Percentiles rank a stretch among this genome's conserved stretches.
phyloP scores from a whole-genome alignment of 2,113 vertebrate species.

The Myxocyprinus asiaticus region DNA sequence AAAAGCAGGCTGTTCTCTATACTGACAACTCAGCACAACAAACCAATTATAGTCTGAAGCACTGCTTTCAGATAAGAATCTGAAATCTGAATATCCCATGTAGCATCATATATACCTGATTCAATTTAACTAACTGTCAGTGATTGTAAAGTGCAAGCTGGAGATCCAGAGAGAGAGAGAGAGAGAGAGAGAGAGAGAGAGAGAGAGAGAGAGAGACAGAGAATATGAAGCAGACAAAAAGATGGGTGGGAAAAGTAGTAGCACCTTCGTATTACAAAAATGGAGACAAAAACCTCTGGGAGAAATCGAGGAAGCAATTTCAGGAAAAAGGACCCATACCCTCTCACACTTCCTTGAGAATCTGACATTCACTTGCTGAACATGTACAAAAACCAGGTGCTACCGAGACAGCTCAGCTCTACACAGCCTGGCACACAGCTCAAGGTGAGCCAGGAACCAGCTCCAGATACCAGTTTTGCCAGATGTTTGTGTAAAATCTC shows the following conservation, averaged over 20 bases:
- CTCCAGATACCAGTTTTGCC: not conserved
- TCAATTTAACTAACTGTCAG: not conserved
- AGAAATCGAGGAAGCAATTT: not conserved
- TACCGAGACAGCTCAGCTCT: constrained; percentile 33
- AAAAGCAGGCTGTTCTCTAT: constrained; percentile 12
- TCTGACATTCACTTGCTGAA: constrained; percentile 31
- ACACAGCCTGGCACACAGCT: constrained; percentile 20
- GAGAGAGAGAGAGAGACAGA: no score
- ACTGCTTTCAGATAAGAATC: constrained; percentile 29
- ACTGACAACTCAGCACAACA: constrained; percentile 33
- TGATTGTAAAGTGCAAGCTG: not conserved
- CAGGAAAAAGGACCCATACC: not conserved
- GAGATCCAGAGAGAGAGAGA: no score
- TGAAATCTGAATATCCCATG: constrained; percentile 20
- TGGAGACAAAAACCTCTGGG: not conserved
- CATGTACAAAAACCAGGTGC: constrained; percentile 24
- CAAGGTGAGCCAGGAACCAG: not conserved
- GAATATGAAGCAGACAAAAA: no score
- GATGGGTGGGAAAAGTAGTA: constrained; percentile 8
- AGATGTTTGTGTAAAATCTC: constrained; percentile 7
- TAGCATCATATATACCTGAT: constrained; percentile 13
- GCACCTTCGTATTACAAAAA: not conserved
- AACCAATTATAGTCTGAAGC: not conserved
- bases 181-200: no score
- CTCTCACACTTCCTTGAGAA: not conserved